phyloP scores from a whole-genome alignment of 2,888 invertebrate species.

The Saturnia japonica region DNA sequence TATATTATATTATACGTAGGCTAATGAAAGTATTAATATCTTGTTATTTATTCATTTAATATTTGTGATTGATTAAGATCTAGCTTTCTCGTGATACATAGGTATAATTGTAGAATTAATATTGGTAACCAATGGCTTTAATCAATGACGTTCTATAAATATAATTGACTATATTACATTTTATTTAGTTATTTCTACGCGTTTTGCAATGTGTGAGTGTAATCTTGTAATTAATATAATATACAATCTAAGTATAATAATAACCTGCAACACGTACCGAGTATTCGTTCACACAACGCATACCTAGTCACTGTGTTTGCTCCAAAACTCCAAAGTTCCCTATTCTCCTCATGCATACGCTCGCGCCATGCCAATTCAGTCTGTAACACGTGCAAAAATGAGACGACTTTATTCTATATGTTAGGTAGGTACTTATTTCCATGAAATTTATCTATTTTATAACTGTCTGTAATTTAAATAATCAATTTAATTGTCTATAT shows the following conservation, averaged over 20 bases:
- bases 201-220: neutral
- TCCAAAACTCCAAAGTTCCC: neutral
- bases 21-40: neutral
- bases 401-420: neutral
- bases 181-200: neutral
- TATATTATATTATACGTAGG: no score
- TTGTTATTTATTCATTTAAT: neutral
- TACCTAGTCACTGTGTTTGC: neutral
- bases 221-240: no score
- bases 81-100: neutral
- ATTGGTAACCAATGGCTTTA: neutral
- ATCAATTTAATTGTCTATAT: neutral
- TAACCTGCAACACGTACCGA: neutral
- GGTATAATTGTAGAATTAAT: neutral
- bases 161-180: no score
- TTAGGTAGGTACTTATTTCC: neutral
- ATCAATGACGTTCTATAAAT: no score
- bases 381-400: neutral
- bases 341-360: no score
- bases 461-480: neutral
- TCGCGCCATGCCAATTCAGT: no score
- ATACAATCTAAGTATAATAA: neutral
- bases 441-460: neutral
- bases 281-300: neutral
- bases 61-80: neutral